These are phyloP conservation scores for Spongia lamella DNA, from an alignment of 37 sponge, comb jelly and placozoan genomes.

Conservation along the genomic window DNA sequence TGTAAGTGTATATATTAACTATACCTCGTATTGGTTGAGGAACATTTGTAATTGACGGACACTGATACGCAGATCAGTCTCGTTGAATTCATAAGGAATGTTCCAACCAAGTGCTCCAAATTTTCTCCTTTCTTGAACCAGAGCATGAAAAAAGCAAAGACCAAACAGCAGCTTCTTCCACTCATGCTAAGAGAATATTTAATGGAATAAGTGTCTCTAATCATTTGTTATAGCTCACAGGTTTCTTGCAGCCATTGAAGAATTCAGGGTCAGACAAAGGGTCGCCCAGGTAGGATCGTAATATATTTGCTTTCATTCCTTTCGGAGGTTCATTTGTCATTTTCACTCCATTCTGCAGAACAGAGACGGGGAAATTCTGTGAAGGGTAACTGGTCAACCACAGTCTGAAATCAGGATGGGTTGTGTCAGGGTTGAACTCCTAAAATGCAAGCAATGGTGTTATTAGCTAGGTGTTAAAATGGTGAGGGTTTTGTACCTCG, in stretches of 20 bases:
- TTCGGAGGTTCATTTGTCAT: conserved; percentile 99
- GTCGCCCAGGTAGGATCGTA: conserved; percentile 92
- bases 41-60: conserved; percentile 97
- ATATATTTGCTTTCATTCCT: conserved; percentile 92
- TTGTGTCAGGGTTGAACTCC: conserved; percentile 94
- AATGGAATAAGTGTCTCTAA: background rate
- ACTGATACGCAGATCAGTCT: conserved; percentile 97
- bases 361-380: conserved; percentile 96
- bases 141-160: conserved; percentile 98
- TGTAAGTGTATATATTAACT: background rate
- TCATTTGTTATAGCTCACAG: conserved; percentile 34
- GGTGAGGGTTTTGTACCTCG: conserved; percentile 63
- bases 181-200: conserved; percentile 39
- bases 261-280: conserved; percentile 95
- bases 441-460: conserved; percentile 9
- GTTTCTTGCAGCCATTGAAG: conserved; percentile 83
- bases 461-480: background rate
- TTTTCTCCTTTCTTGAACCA: conserved; percentile 95
- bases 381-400: conserved; percentile 99
- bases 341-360: conserved; percentile 98
- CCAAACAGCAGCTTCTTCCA: conserved; percentile 95
- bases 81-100: conserved; percentile 98
- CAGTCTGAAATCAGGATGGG: conserved; percentile 95
- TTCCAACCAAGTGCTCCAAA: conserved; percentile 99
- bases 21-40: conserved; percentile 98